Conservation (phyloP, 2,888 invertebrate species). For the Ligdia adustata region DNA sequence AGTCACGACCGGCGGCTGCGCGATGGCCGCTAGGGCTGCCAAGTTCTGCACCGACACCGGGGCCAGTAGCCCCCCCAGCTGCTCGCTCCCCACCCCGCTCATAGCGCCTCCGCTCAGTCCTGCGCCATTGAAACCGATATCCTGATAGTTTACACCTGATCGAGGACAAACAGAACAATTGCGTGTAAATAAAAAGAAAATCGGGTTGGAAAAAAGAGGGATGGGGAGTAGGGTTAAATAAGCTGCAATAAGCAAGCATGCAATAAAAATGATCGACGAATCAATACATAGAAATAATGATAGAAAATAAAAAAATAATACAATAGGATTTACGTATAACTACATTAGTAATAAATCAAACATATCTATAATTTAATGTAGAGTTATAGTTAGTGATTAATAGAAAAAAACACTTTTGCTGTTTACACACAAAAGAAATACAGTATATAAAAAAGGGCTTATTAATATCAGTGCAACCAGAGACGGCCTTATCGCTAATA, state of each 20-base stretch:
- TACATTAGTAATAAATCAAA: background rate
- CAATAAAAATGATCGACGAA: conserved; percentile 13
- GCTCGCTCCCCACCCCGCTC: conserved; percentile 84
- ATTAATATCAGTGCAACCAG: too few species aligned
- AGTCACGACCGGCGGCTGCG: conserved; percentile 83
- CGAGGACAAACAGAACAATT: conserved; percentile 19
- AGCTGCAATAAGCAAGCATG: conserved; percentile 3
- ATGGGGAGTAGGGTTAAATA: conserved; percentile 12
- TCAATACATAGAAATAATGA: background rate
- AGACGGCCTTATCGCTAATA: too few species aligned
- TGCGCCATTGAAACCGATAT: conserved; percentile 82
- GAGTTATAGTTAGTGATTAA: too few species aligned
- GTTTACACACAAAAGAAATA: too few species aligned
- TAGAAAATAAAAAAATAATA: background rate
- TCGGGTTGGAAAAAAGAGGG: conserved; percentile 17
- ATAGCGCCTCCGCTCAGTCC: conserved; percentile 70
- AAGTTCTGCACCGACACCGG: conserved; percentile 96
- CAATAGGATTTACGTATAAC: background rate
- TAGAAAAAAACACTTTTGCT: too few species aligned
- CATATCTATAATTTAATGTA: too few species aligned
- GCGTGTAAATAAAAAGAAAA: conserved; percentile 26
- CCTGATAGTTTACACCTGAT: conserved; percentile 79
- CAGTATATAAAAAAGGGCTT: too few species aligned
- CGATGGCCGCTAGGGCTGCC: conserved; percentile 94
- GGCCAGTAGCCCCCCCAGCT: conserved; percentile 92